Percentiles rank a stretch among this genome's conserved stretches.
These are phyloP conservation scores for Diloba caeruleocephala DNA, from an alignment of 2,888 invertebrate genomes.

Conservation along the genomic window DNA sequence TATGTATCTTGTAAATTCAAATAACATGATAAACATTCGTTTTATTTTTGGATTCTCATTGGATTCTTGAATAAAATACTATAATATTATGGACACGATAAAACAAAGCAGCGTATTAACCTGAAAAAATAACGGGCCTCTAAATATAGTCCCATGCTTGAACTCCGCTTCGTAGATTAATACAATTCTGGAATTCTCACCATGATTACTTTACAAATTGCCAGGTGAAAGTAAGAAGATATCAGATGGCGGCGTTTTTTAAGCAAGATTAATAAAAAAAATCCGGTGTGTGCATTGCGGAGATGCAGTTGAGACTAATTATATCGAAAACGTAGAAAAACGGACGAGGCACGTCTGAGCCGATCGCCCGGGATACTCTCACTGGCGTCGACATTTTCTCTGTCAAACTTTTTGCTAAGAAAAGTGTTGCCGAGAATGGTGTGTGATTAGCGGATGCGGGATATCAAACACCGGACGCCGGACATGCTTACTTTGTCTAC, in stretches of 20 bases:
- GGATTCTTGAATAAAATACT: too few relatives aligned
- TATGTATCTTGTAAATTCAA: too few relatives aligned
- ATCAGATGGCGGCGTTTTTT: constrained; percentile 35
- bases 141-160: not conserved
- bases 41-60: too few relatives aligned
- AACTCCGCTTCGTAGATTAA: constrained; percentile 15
- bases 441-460: constrained; percentile 25
- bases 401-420: constrained; percentile 10
- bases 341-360: constrained; percentile 57
- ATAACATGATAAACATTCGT: too few relatives aligned
- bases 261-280: constrained; percentile 44
- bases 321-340: constrained; percentile 73
- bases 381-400: constrained; percentile 30
- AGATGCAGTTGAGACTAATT: constrained; percentile 64
- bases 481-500: constrained; percentile 33
- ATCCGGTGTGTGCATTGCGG: constrained; percentile 50
- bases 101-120: too few relatives aligned
- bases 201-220: constrained; percentile 42
- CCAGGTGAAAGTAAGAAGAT: constrained; percentile 17
- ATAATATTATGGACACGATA: too few relatives aligned
- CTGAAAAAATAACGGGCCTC: not conserved
- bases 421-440: constrained; percentile 26
- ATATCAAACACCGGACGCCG: constrained; percentile 49
- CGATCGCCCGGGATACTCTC: constrained; percentile 52
- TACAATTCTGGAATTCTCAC: constrained; percentile 17